These are phyloP conservation scores for Sceliomorpha sp. DNA, from an alignment of 2,888 invertebrate genomes.

Conservation along the genomic window DNA sequence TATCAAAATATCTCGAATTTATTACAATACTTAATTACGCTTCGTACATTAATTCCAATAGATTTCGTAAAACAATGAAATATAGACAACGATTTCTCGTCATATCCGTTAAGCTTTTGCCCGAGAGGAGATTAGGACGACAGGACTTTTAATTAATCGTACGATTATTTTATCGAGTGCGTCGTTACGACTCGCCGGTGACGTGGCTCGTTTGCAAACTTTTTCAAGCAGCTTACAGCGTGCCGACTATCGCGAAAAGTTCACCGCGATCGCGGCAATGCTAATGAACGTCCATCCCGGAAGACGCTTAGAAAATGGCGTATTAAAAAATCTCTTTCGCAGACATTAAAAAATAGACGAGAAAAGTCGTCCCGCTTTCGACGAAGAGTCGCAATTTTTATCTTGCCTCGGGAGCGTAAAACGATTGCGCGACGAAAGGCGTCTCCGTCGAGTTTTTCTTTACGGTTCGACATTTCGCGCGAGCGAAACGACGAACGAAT, in stretches of 20 bases:
- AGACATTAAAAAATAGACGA: too few species aligned
- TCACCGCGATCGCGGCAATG: constrained; percentile 26
- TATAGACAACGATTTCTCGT: constrained; percentile 23
- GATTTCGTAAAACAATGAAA: too few species aligned
- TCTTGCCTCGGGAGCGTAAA: neutral
- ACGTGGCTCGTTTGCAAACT: constrained; percentile 55
- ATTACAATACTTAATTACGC: neutral
- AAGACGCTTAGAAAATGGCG: constrained; percentile 22
- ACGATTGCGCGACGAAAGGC: too few species aligned
- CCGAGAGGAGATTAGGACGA: constrained; percentile 16
- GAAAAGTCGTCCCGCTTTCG: too few species aligned
- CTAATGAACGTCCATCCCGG: constrained; percentile 46
- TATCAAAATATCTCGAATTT: neutral
- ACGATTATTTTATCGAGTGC: constrained; percentile 43
- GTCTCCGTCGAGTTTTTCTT: too few species aligned
- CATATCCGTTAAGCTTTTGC: neutral
- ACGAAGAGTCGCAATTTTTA: too few species aligned
- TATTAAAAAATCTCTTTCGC: constrained; percentile 4
- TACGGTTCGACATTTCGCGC: too few species aligned
- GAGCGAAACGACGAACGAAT: neutral
- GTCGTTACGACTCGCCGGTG: constrained; percentile 47
- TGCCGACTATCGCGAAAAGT: constrained; percentile 13
- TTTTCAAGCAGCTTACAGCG: constrained; percentile 59
- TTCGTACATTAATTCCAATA: too few species aligned
- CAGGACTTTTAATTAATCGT: constrained; percentile 40